These are phyloP conservation scores for Coleophora deauratella DNA, from an alignment of 2,888 invertebrate genomes.

Conservation along the genomic window DNA sequence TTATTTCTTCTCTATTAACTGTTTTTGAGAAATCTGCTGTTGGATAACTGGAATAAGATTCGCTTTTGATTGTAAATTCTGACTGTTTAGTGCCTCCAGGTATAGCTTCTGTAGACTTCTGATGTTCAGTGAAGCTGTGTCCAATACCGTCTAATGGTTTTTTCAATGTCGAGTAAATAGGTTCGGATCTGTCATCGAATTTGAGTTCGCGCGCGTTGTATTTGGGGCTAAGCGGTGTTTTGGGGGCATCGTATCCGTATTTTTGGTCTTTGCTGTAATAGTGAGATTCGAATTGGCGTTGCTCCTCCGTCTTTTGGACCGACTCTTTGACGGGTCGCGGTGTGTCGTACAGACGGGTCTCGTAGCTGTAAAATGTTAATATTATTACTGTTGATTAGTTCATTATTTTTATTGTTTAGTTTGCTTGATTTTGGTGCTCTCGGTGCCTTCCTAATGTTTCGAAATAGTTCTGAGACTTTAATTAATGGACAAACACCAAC, in stretches of 20 bases:
- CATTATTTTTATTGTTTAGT: constrained; percentile 10
- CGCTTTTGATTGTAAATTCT: constrained; percentile 52
- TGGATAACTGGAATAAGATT: constrained; percentile 57
- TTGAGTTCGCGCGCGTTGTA: constrained; percentile 67
- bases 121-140: constrained; percentile 56
- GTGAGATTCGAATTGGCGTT: constrained; percentile 32
- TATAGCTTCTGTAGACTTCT: constrained; percentile 57
- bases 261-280: constrained; percentile 37
- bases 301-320: constrained; percentile 39
- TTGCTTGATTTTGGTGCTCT: too few species aligned
- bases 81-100: constrained; percentile 62
- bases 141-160: constrained; percentile 58
- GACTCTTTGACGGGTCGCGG: constrained; percentile 53
- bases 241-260: constrained; percentile 50
- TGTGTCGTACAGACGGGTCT: constrained; percentile 71
- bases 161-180: constrained; percentile 55
- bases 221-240: constrained; percentile 60
- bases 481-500: constrained; percentile 30
- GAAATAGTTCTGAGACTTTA: too few species aligned
- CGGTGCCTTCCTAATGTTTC: too few species aligned
- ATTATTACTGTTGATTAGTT: constrained; percentile 31
- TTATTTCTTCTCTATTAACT: constrained; percentile 47
- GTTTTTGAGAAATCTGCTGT: constrained; percentile 51
- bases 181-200: constrained; percentile 58
- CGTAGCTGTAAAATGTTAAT: constrained; percentile 58